Evolutionary conservation across 2,113 vertebrate genomes (phyloP).

Genomic region (Nothoprocta pentlandii): DNA sequence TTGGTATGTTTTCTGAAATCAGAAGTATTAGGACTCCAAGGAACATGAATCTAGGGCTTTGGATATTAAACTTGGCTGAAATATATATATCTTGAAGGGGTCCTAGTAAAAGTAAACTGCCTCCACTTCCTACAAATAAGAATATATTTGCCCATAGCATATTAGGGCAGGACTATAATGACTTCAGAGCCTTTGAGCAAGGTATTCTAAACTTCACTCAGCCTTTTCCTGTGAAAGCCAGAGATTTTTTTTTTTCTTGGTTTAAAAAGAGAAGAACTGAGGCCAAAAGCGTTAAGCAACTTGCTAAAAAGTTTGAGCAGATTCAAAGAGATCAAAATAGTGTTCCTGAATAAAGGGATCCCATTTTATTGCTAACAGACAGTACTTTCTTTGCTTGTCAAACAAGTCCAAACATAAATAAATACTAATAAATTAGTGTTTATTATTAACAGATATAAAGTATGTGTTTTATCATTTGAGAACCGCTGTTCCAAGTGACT

Average conservation of each 20-base stretch:
- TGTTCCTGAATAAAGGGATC: neutral
- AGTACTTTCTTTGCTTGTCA: neutral
- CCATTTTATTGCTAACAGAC: neutral
- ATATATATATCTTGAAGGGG: neutral
- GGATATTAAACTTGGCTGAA: neutral
- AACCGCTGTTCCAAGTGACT: neutral
- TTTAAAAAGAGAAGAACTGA: neutral
- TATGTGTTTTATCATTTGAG: neutral
- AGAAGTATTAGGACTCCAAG: neutral
- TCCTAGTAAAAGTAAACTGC: neutral
- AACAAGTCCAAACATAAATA: neutral
- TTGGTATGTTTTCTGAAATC: neutral
- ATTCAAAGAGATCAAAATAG: neutral
- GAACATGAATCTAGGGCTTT: neutral
- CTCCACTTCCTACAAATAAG: neutral
- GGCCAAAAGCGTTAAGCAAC: rapidly evolving
- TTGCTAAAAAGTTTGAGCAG: neutral
- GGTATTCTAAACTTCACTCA: neutral
- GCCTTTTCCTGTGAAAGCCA: neutral
- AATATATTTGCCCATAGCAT: neutral
- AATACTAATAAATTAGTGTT: too few relatives aligned
- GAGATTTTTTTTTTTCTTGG: neutral
- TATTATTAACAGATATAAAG: neutral
- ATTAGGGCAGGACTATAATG: neutral
- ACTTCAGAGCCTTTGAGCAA: neutral